These are phyloP conservation scores for Volucella bombylans DNA, from an alignment of 2,888 invertebrate species.

Conservation along the genomic window DNA sequence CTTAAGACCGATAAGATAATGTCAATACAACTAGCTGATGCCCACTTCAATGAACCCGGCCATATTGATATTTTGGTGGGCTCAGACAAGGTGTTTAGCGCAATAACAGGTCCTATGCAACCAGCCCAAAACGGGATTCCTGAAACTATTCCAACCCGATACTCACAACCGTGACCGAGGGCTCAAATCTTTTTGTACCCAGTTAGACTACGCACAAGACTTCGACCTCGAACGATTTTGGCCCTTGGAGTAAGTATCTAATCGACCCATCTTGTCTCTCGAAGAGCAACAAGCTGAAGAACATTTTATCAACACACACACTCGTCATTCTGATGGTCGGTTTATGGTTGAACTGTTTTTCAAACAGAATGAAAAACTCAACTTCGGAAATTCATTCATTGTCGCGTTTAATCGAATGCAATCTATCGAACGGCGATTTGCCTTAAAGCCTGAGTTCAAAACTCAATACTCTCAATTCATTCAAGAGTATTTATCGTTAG, in stretches of 20 bases:
- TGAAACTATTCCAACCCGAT: background rate
- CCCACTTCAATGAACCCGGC: too few species aligned
- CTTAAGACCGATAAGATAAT: background rate
- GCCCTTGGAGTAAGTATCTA: constrained; percentile 11
- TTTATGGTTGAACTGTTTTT: constrained; percentile 21
- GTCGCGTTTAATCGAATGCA: constrained; percentile 15
- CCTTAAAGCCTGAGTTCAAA: constrained; percentile 8
- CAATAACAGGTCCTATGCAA: background rate
- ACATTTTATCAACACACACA: constrained; percentile 5
- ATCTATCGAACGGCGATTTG: constrained; percentile 16
- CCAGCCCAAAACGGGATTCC: background rate
- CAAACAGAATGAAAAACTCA: background rate
- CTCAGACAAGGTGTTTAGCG: too few species aligned
- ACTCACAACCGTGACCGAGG: background rate
- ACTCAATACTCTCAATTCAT: constrained; percentile 17
- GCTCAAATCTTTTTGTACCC: constrained; percentile 5
- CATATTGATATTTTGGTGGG: constrained; percentile 23
- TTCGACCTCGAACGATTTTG: constrained; percentile 32
- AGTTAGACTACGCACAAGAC: constrained; percentile 4
- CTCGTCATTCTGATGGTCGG: constrained; percentile 29
- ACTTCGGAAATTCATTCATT: constrained; percentile 28
- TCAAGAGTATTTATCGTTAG: constrained; percentile 30
- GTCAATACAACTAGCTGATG: too few species aligned
- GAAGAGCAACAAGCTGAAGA: constrained; percentile 31
- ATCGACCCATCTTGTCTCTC: background rate